These are phyloP conservation scores for Emys orbicularis DNA, from an alignment of 2,797 vertebrate species.

Conservation along the genomic window DNA sequence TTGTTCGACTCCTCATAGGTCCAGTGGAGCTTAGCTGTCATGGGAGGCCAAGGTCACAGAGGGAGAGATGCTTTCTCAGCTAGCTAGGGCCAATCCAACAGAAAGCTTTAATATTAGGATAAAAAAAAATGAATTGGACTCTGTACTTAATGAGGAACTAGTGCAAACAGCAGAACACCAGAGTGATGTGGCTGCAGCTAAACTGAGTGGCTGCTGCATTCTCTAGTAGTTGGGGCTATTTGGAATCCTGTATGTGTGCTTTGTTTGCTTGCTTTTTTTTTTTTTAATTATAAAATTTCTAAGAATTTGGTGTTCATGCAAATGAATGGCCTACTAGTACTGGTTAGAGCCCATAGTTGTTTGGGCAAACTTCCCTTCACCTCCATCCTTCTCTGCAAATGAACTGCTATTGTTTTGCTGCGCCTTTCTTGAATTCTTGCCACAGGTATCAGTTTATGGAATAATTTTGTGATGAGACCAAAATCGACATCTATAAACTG, in stretches of 20 bases:
- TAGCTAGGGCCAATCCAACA: neutral
- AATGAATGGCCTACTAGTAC: neutral
- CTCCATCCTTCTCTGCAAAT: constrained; percentile 17
- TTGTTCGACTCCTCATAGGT: neutral
- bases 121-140: neutral
- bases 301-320: neutral
- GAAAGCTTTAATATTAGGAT: neutral
- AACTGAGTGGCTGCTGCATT: neutral
- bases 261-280: neutral
- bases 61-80: neutral
- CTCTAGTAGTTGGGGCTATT: neutral
- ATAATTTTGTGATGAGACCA: constrained; percentile 21
- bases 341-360: constrained; percentile 1
- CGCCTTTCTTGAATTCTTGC: constrained; percentile 31
- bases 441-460: constrained; percentile 5
- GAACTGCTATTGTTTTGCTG: neutral
- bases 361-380: neutral
- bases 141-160: neutral
- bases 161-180: neutral
- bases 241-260: neutral
- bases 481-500: constrained; percentile 39
- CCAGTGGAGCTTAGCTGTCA: neutral
- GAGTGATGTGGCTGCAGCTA: neutral
- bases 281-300: neutral
- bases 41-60: neutral